These are phyloP conservation scores for Ptilodon capucinus DNA, from an alignment of 2,888 invertebrate species.

Conservation along the genomic window DNA sequence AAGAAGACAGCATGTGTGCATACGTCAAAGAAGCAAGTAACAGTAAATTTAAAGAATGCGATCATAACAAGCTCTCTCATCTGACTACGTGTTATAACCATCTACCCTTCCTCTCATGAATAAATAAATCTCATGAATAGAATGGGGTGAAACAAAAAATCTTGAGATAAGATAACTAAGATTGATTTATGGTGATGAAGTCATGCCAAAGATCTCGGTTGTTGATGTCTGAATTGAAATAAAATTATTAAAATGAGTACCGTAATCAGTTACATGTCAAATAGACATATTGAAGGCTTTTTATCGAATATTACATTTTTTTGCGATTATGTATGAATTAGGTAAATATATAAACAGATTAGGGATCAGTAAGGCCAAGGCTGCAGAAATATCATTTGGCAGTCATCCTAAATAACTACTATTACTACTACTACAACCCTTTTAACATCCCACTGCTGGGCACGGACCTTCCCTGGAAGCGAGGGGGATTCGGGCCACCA, in stretches of 20 bases:
- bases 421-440: too few relatives aligned
- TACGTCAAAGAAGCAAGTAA: not conserved
- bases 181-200: not conserved
- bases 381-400: too few relatives aligned
- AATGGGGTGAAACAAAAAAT: not conserved
- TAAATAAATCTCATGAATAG: not conserved
- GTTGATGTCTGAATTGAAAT: not conserved
- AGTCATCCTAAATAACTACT: too few relatives aligned
- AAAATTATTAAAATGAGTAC: not conserved
- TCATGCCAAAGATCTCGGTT: not conserved
- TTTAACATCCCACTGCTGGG: too few relatives aligned
- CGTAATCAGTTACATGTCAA: not conserved
- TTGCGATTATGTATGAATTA: too few relatives aligned
- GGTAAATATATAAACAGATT: too few relatives aligned
- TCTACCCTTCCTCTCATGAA: not conserved
- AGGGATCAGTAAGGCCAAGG: too few relatives aligned
- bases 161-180: not conserved
- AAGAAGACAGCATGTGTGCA: too few relatives aligned
- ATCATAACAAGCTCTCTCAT: not conserved
- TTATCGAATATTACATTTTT: too few relatives aligned
- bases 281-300: not conserved
- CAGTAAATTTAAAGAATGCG: not conserved
- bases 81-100: not conserved
- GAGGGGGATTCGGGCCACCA: too few relatives aligned
- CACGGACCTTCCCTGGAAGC: too few relatives aligned